Conservation (phyloP, 1,140 invertebrate genomes). For the Agrilus planipennis region DNA sequence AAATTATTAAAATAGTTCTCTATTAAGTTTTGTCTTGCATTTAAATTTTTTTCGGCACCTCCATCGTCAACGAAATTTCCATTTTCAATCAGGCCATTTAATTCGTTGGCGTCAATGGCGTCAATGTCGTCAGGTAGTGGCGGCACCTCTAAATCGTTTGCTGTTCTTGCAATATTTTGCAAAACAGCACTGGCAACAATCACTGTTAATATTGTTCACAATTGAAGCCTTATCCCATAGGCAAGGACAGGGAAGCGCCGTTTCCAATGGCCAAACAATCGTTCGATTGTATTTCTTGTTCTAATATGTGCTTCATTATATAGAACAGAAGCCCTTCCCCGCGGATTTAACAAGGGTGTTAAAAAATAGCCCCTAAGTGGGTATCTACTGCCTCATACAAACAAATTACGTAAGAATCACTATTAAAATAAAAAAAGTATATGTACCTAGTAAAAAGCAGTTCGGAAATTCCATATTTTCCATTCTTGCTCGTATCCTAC, state of each 20-base stretch:
- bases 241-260: conserved; percentile 25
- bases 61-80: too few relatives aligned
- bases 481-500: conserved; percentile 8
- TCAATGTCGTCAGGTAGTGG: too few relatives aligned
- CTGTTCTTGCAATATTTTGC: conserved; percentile 10
- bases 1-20: too few relatives aligned
- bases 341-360: conserved; percentile 22
- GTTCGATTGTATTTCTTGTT: conserved; percentile 28
- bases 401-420: conserved; percentile 5
- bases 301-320: conserved; percentile 29
- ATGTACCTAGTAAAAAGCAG: conserved; percentile 11
- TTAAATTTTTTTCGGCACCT: too few relatives aligned
- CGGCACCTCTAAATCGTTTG: too few relatives aligned
- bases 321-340: conserved; percentile 15
- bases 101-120: too few relatives aligned
- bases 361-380: conserved; percentile 17
- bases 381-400: conserved; percentile 21
- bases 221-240: conserved; percentile 17
- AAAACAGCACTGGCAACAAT: conserved; percentile 20
- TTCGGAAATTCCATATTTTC: conserved; percentile 14
- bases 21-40: too few relatives aligned
- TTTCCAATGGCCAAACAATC: conserved; percentile 28
- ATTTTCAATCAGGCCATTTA: too few relatives aligned
- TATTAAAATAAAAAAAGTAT: too few relatives aligned
- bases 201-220: conserved; percentile 17